Base-by-base conservation (phyloP, 2,113 vertebrate species). In the Gallinago paraguaiae region DNA sequence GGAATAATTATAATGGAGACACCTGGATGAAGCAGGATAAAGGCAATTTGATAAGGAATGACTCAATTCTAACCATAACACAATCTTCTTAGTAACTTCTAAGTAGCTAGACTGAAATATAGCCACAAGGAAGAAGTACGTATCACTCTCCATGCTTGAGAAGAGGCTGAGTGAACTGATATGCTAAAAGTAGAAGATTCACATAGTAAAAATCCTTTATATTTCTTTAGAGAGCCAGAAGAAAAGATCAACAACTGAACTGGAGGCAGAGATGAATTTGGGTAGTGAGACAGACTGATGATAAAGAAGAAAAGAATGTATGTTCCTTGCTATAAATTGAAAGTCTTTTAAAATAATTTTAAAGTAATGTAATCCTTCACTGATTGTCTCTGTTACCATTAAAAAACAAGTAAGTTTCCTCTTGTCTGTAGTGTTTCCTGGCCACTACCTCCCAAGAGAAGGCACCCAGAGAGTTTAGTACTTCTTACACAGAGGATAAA, bases 61-160 rank as follows among this genome's bases (percentile, higher is more conserved):
- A 65, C 68, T 86, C 13, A n/a, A 25, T 78, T 95, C 82, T 82
- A 25, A 35, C 9, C 18, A 6, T 27, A 67, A 54, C 27, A 16
- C 25, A 56, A 83, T 23, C 9, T 88, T 80, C 61, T 54, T 27
- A 50, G 28, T 16, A 76, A 87, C 31, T 85, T 72, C 37, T 69
- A 30, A 79, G 39, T 9, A 15, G 3, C 35, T 71, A 61, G 43
- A 45, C 53, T n/a, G 45, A 70, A 79, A 69, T 53, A n/a, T 68
- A 13, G n/a, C 59, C 18, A 46, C 0, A 0, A 80, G 27, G 17
- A 60, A 53, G 35, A 39, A 76, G 35, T 8, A 41, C 3, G 6
- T 23, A 43, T 63, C 43, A 18, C 23, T 33, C 65, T 43, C 50
- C 8, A 16, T n/a, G 30, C 13, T 56, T 43, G n/a, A 80, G 51